Evolutionary conservation across 2,888 invertebrate species (phyloP).

Genomic region (Microdon myrmicae): DNA sequence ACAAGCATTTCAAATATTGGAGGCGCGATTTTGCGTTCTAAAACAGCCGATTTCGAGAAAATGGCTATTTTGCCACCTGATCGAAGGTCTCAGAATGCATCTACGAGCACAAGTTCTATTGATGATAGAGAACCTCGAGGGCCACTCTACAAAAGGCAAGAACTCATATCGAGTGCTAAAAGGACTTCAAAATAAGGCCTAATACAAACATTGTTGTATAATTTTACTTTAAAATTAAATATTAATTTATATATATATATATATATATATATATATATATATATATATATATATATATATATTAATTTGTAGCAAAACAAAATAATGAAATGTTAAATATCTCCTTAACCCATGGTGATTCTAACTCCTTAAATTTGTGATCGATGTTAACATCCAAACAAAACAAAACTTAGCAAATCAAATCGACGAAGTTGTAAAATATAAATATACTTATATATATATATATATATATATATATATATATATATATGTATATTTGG

Average conservation of each 20-base stretch:
- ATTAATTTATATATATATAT: neutral
- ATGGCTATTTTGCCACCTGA: conserved; percentile 33
- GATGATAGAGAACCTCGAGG: conserved; percentile 19
- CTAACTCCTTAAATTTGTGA: no score
- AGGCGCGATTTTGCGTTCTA: conserved; percentile 73
- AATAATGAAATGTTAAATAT: neutral
- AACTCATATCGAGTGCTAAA: conserved; percentile 81
- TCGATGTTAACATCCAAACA: no score
- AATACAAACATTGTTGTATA: conserved; percentile 10
- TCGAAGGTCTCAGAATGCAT: neutral
- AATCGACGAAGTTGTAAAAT: no score
- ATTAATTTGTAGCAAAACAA: conserved; percentile 2
- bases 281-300: neutral
- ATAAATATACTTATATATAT: no score
- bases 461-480: no score
- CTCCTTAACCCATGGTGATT: no score
- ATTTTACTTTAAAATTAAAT: neutral
- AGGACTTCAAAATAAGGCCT: conserved; percentile 22
- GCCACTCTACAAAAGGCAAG: conserved; percentile 81
- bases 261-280: neutral
- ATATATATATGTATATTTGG: no score
- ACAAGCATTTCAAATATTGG: conserved; percentile 75
- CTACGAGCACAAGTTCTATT: neutral
- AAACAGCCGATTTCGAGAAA: conserved; percentile 76
- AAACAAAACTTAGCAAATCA: no score